Percentiles rank a stretch among this genome's conserved stretches.
These are phyloP conservation scores for Gnathonemus echidnorhynchus DNA, from an alignment of 2,113 vertebrate species.

Conservation along the genomic window DNA sequence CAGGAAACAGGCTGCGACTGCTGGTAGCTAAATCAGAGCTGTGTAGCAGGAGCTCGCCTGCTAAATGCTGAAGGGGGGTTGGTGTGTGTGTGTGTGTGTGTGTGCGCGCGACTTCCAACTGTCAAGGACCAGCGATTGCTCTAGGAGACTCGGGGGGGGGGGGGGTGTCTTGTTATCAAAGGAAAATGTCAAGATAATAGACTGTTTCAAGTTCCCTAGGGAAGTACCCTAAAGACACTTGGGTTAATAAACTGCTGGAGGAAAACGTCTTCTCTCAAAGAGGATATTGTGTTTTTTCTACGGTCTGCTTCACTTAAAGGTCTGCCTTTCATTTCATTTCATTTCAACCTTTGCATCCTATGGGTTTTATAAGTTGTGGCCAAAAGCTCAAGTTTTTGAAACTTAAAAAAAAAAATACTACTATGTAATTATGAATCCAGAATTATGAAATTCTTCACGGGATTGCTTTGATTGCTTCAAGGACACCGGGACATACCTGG, in stretches of 20 bases:
- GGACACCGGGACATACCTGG: background rate
- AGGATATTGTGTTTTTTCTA: background rate
- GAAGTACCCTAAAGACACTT: background rate
- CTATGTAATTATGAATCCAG: background rate
- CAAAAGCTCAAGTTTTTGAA: background rate
- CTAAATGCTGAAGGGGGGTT: slow-evolving; percentile 36
- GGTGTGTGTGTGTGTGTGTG: background rate
- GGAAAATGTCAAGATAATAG: background rate
- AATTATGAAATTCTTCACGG: background rate
- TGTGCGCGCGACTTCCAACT: background rate
- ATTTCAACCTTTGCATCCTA: background rate
- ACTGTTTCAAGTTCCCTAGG: background rate
- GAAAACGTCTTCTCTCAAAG: background rate
- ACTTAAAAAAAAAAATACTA: background rate
- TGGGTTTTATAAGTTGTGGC: background rate
- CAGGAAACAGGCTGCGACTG: slow-evolving; percentile 53
- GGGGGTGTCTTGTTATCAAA: background rate
- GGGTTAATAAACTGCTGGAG: background rate
- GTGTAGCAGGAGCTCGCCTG: slow-evolving; percentile 29
- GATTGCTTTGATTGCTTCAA: background rate
- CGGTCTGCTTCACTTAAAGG: background rate
- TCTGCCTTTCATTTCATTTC: background rate
- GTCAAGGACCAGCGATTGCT: background rate
- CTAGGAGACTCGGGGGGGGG: background rate
- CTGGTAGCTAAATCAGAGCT: slow-evolving; percentile 51